These are phyloP conservation scores for Trachythela sp. DNA, from an alignment of 64 coral and sea anemone genomes.

Conservation along the genomic window DNA sequence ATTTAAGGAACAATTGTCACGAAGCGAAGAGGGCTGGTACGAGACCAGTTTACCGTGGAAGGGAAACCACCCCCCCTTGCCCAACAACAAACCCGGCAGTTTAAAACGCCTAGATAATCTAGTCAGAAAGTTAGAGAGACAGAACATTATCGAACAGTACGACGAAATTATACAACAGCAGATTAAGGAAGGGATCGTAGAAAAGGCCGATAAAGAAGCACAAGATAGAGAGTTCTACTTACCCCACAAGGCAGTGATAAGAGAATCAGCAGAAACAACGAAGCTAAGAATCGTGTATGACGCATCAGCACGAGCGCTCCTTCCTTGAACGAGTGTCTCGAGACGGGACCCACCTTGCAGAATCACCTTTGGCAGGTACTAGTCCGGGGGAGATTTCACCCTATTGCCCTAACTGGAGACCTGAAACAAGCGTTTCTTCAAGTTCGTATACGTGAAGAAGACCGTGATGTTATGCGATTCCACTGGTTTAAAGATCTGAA, in stretches of 20 bases:
- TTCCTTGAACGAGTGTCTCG: background rate
- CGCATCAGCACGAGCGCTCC: background rate
- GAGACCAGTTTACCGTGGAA: background rate
- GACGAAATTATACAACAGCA: background rate
- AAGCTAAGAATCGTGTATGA: background rate
- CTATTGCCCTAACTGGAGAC: too few relatives aligned
- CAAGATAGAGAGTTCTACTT: background rate
- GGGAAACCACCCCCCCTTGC: background rate
- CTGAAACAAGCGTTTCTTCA: too few relatives aligned
- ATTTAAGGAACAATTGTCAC: background rate
- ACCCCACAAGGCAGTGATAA: background rate
- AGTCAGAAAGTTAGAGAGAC: background rate
- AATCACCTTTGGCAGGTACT: background rate
- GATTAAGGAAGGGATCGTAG: background rate
- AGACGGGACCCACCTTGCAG: background rate
- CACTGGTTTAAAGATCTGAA: too few relatives aligned
- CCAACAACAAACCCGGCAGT: background rate
- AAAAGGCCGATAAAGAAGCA: background rate
- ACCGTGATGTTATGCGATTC: too few relatives aligned
- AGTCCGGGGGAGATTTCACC: background rate
- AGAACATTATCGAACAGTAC: background rate
- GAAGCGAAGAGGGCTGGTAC: background rate
- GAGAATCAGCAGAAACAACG: background rate
- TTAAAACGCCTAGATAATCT: background rate
- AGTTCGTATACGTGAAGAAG: too few relatives aligned